Base-by-base conservation (phyloP, 2,113 vertebrate genomes). In the Peromyscus maniculatus region DNA sequence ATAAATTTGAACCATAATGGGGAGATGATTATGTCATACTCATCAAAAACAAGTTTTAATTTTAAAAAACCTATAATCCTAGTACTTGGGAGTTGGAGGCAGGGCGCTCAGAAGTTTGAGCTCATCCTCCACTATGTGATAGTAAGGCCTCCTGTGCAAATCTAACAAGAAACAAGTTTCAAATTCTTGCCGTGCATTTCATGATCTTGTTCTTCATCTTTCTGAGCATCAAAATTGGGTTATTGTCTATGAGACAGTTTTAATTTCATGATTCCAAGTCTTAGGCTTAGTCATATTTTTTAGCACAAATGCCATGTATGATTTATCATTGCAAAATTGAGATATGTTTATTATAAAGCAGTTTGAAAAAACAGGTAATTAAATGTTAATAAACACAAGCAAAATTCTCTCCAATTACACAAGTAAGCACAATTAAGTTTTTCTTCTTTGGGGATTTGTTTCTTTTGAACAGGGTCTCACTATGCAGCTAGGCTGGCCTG, bases 1-100 rank as follows among this genome's bases (percentile, higher is more conserved):
- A 77, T 83, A 91, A 94, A 82, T 97, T 95, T 82, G n/a, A 94
- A 89, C 93, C 31, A 3, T 89, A 69, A 91, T 75, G 89, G 52
- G 10, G 7, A 89, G 8, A 78, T 1, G 2, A 92, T 31, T 92
- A 31, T 78, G 82, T 94, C 52, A 88, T 21, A 36, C 74, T 91
- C 69, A 77, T 93, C 64, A 84, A 57, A 95, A 93, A 17, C 24
- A 79, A 17, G 22, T 72, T 55, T 39, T 10, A 72, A 69, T 31
- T 52, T 52, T 52, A 52, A 52, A 52, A 55, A 3, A 55, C n/a
- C 52, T 75, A 4, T 75, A 33, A 43, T 59, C 33, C 22, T 36
- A 31, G 36, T 39, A 9, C 69, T 43, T 52, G 31, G 66, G 11
- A 24, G 36, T 22, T 89, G n/a, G n/a, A 89, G 19, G n/a, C 52